Evolutionary conservation across 2,888 invertebrate genomes (phyloP).

Genomic region (Tiliacea aurago): DNA sequence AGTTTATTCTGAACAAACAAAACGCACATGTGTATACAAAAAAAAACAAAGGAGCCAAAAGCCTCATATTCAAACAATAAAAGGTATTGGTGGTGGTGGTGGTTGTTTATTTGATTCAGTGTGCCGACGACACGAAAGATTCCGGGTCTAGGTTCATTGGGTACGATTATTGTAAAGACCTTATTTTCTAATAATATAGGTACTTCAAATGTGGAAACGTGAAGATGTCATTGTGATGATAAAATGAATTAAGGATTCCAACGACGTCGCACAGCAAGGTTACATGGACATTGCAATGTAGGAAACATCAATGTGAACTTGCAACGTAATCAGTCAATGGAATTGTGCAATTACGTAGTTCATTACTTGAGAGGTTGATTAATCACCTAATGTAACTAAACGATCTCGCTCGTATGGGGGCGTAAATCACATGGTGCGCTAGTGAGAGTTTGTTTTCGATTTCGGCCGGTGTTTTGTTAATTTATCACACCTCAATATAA

Average conservation of each 20-base stretch:
- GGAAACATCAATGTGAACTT: constrained; percentile 55
- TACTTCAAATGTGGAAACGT: constrained; percentile 6
- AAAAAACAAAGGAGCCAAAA: no score
- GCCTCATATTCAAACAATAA: no score
- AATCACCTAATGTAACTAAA: constrained; percentile 53
- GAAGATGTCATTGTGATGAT: constrained; percentile 35
- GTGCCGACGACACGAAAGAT: neutral
- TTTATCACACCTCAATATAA: constrained; percentile 43
- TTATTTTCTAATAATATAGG: neutral
- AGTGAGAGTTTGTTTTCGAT: constrained; percentile 42
- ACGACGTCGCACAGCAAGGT: constrained; percentile 55
- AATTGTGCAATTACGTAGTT: constrained; percentile 48
- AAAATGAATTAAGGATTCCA: constrained; percentile 55
- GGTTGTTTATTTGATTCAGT: no score
- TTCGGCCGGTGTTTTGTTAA: constrained; percentile 37
- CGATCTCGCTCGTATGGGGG: constrained; percentile 36
- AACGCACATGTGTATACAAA: no score
- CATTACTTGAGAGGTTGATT: constrained; percentile 42
- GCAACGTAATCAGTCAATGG: constrained; percentile 44
- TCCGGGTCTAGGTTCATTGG: neutral
- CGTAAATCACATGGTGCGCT: constrained; percentile 22
- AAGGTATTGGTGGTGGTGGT: no score
- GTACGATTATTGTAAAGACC: neutral
- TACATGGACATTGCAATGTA: constrained; percentile 47
- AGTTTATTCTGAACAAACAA: no score